Evolutionary conservation across 30 jellyfish, hydroid and myxozoan genomes (phyloP).

Genomic region (Aurelia aurita complex sp. Pacific): DNA sequence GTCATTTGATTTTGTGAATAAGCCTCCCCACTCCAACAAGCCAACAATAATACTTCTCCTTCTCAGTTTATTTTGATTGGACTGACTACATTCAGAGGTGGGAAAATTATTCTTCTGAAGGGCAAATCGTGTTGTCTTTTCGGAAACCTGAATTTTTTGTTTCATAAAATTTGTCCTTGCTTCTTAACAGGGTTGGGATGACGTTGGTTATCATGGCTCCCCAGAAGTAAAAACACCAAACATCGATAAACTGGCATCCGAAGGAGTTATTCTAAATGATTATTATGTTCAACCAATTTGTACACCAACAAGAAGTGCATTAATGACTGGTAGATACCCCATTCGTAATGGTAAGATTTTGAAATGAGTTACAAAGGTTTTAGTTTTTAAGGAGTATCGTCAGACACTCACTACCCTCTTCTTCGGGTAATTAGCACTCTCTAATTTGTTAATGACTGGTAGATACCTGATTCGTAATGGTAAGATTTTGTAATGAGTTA

Average conservation of each 20-base stretch:
- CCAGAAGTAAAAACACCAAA: slow-evolving; percentile 71
- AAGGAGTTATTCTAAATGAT: slow-evolving; percentile 65
- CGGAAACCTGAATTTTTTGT: too few species aligned
- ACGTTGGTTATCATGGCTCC: slow-evolving; percentile 82
- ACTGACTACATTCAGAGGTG: too few species aligned
- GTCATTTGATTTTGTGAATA: too few species aligned
- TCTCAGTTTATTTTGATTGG: too few species aligned
- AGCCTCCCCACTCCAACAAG: too few species aligned
- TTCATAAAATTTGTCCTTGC: too few species aligned
- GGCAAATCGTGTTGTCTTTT: too few species aligned
- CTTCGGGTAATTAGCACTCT: background rate
- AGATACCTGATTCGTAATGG: slow-evolving; percentile 3
- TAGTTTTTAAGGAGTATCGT: too few species aligned
- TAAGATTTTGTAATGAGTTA: background rate
- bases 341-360: slow-evolving; percentile 61
- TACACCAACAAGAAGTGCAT: slow-evolving; percentile 84
- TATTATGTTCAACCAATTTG: slow-evolving; percentile 79
- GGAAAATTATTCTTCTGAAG: too few species aligned
- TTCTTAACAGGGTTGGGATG: slow-evolving; percentile 78
- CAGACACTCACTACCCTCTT: too few species aligned
- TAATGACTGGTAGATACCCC: slow-evolving; percentile 77
- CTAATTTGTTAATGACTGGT: background rate
- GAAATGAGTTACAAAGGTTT: background rate
- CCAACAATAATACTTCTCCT: too few species aligned
- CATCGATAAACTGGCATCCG: slow-evolving; percentile 62